Conservation (phyloP, 2,113 vertebrate species). For the Lepisosteus osseus region DNA sequence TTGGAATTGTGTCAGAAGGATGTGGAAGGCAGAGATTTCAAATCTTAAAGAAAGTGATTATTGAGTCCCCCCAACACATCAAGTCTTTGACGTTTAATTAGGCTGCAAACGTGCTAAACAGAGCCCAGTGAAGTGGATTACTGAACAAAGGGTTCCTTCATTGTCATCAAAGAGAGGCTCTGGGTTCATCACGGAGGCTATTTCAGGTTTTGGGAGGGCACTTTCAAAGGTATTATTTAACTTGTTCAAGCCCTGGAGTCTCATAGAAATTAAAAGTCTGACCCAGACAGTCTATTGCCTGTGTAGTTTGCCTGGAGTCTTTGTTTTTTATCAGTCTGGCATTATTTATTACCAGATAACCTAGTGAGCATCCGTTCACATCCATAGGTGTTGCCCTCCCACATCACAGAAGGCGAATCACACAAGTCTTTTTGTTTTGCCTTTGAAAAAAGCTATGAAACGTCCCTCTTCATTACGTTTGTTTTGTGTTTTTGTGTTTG, state of each 20-base stretch:
- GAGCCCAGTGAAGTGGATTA: conserved; percentile 73
- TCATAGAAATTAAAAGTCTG: conserved; percentile 58
- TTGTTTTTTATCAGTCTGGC: not conserved
- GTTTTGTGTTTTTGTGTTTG: not conserved
- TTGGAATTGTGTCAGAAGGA: not conserved
- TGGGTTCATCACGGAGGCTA: conserved; percentile 67
- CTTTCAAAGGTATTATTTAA: conserved; percentile 94
- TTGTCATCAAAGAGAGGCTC: conserved; percentile 81
- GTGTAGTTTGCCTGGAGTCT: not conserved
- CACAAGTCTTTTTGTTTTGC: not conserved
- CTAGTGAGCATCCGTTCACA: conserved; percentile 1
- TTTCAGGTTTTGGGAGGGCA: conserved; percentile 72
- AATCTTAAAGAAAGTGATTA: conserved; percentile 44
- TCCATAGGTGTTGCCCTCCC: not conserved
- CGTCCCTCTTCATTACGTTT: not conserved
- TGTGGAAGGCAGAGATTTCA: conserved; percentile 7
- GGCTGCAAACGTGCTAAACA: conserved; percentile 79
- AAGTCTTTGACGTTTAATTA: conserved; percentile 82
- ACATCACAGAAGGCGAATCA: not conserved
- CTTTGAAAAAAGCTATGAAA: not conserved
- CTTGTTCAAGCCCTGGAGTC: conserved; percentile 66
- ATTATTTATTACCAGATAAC: conserved; percentile 10
- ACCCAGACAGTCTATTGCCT: conserved; percentile 52
- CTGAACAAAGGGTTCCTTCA: conserved; percentile 84
- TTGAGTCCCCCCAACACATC: conserved; percentile 54